Percentiles rank a stretch among this genome's conserved stretches.
Conservation (phyloP, 2,113 vertebrate species). For the Edolisoma coerulescens region DNA sequence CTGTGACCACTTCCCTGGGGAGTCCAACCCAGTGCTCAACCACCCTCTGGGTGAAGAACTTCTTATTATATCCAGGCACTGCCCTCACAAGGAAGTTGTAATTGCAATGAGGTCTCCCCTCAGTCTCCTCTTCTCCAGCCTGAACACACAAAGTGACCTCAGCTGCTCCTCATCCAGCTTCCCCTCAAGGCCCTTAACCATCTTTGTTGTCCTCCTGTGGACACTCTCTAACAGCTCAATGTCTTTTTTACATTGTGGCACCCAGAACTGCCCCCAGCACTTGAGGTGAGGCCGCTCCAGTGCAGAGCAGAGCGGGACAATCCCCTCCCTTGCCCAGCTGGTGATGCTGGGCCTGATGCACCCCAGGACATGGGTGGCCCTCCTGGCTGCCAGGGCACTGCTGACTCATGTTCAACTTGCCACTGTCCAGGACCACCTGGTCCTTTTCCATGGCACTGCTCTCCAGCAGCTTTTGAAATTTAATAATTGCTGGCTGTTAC, state of each 20-base stretch:
- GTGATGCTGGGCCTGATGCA: not conserved
- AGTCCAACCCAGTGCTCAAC: not conserved
- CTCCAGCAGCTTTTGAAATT: not conserved
- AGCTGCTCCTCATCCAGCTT: accelerated
- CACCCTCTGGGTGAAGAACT: not conserved
- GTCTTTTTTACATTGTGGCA: not conserved
- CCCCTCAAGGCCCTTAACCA: not conserved
- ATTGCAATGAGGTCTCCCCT: not conserved
- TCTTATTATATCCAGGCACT: not conserved
- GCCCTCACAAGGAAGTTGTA: not conserved
- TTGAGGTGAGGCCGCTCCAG: accelerated
- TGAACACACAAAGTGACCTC: not conserved
- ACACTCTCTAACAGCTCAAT: not conserved
- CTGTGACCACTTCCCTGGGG: not conserved
- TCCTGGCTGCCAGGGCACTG: not conserved
- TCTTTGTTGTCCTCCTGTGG: no score
- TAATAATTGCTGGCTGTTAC: not conserved
- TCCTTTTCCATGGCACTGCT: not conserved
- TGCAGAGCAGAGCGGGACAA: accelerated
- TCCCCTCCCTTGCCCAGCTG: accelerated
- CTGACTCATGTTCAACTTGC: accelerated
- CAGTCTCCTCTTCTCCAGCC: not conserved
- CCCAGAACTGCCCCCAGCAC: no score
- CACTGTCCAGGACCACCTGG: accelerated
- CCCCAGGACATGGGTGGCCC: accelerated